Evolutionary conservation across 2,797 vertebrate genomes (phyloP), one percentile per base, ranked within the genome.

Genomic region (Dipus sagitta): DNA sequence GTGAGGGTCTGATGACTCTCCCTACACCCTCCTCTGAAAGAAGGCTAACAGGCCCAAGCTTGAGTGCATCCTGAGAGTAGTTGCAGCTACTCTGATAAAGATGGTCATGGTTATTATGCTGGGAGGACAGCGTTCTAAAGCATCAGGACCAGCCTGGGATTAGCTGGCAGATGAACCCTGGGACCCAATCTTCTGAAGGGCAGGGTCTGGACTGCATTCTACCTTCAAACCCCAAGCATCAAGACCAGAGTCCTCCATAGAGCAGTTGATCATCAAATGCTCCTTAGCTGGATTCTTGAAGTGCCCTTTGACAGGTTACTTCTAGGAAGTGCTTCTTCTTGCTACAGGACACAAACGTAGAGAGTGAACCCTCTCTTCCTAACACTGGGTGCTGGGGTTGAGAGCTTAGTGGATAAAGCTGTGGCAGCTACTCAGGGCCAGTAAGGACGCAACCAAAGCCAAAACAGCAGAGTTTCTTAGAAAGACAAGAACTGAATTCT

Each of bases 401-500:
- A 82, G 38, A 83, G 86, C 38, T 24, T 24, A 17, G 70, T 17
- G 42, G 30, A 52, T 26, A 64, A 65, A 85, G 52, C 10, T 0
- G 2, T 84, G 65, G 18, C 60, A 68, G 71, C 42, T 28, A 10
- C 21, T 54, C 78, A 86, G 83, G 42, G 77, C 80, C 79, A 72
- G 23, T 2, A n/a, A 76, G 14, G 68, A 38, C 15, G 5, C 24
- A 83, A 71, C 26, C 76, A 88, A 75, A 79, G 78, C 62, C 34
- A 60, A 75, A 83, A 67, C 2, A 32, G 42, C 75, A 83, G 54
- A 68, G 21, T 11, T 58, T 58, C 54, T 58, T 58, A 47, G 75
- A 80, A 83, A 82, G 64, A 87, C 0, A 92, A 79, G 87, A 93
- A 68, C 70, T 88, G 32, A 90, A 79, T 94, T 93, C 54, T 76